A percentile compares a stretch with the other conserved stretches of the same genome.
phyloP scores from a whole-genome alignment of 2,797 vertebrate genomes.

The Lateolabrax maculatus region DNA sequence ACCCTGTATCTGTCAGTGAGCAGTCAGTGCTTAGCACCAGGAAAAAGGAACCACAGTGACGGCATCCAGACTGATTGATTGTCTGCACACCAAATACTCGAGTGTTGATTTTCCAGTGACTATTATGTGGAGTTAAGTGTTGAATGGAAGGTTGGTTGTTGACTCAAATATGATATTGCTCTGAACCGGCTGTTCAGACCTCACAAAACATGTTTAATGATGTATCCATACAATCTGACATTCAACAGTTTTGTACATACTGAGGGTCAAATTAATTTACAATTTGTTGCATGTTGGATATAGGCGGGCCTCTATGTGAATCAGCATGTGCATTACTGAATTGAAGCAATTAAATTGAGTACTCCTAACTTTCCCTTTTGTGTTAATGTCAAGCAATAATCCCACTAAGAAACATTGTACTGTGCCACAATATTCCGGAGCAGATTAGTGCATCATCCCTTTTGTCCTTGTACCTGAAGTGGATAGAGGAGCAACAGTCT shows the following conservation, averaged over 20 bases:
- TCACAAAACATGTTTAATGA: neutral
- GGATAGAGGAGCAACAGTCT: slow-evolving; percentile 64
- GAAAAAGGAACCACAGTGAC: neutral
- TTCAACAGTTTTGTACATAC: neutral
- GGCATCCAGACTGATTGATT: slow-evolving; percentile 9
- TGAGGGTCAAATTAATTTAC: neutral
- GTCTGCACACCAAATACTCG: neutral
- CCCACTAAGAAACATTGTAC: neutral
- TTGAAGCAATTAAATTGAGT: neutral
- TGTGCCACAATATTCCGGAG: slow-evolving; percentile 29
- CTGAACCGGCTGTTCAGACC: neutral
- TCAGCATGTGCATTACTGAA: neutral
- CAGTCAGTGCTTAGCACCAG: neutral
- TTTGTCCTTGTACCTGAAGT: slow-evolving; percentile 68
- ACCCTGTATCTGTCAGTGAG: neutral
- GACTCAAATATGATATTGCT: neutral
- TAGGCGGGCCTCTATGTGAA: neutral
- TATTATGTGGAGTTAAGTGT: neutral
- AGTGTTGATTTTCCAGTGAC: slow-evolving; percentile 7
- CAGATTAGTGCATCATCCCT: slow-evolving; percentile 51
- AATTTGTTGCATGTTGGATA: neutral
- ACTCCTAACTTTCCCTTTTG: neutral
- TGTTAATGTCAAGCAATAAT: slow-evolving; percentile 7
- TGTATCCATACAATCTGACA: neutral
- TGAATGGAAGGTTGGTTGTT: slow-evolving; percentile 6